Evolutionary conservation across 2,113 vertebrate genomes (phyloP).

Genomic region (Varanus salvator): DNA sequence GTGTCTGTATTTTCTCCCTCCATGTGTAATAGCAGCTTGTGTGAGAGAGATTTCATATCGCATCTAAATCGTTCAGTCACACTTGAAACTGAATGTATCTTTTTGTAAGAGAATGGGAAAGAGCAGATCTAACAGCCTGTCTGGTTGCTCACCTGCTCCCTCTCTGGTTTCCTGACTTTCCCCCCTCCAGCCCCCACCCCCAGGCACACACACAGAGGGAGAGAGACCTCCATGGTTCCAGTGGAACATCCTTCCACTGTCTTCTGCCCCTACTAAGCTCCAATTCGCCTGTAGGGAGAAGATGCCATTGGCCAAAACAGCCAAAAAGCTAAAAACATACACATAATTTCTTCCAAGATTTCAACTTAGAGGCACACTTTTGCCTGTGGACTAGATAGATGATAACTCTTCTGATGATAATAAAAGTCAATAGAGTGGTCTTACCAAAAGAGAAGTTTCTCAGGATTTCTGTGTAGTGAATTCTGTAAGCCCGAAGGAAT

Average conservation of each 20-base stretch:
- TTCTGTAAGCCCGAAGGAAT: constrained; percentile 81
- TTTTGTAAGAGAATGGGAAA: too few species aligned
- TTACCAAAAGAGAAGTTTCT: constrained; percentile 55
- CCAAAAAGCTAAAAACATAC: background rate
- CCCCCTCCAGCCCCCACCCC: too few species aligned
- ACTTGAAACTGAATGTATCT: too few species aligned
- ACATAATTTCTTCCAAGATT: background rate
- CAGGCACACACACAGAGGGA: too few species aligned
- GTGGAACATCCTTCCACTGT: background rate
- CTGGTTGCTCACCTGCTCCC: background rate
- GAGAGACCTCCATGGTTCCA: background rate
- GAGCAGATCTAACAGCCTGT: background rate
- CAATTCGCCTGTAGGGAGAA: background rate
- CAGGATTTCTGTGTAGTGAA: constrained; percentile 68
- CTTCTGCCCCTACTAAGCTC: background rate
- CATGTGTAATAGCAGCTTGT: too few species aligned
- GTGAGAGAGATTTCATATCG: too few species aligned
- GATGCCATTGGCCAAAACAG: background rate
- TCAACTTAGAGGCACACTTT: background rate
- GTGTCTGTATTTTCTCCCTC: too few species aligned
- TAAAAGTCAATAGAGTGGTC: background rate
- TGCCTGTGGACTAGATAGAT: background rate
- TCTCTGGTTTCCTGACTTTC: too few species aligned
- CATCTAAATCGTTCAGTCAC: too few species aligned
- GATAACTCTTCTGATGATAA: background rate